Evolutionary conservation across 2,888 invertebrate genomes (phyloP).

Genomic region (Cheilosia vulpina): DNA sequence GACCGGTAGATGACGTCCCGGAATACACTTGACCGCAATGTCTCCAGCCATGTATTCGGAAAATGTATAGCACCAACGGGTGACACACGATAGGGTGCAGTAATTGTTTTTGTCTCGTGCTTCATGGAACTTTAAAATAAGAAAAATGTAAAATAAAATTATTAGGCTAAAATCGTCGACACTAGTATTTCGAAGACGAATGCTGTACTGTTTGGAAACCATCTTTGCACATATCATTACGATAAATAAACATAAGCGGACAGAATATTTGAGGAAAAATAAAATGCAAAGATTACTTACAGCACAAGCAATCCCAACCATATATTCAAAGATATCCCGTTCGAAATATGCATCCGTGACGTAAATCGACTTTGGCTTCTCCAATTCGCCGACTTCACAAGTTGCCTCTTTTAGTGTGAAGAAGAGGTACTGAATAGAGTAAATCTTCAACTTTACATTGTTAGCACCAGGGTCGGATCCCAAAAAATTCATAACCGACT

Average conservation of each 20-base stretch:
- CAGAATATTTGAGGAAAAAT: too few species aligned
- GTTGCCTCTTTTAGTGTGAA: slow-evolving; percentile 80
- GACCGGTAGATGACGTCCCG: slow-evolving; percentile 83
- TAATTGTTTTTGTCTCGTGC: slow-evolving; percentile 80
- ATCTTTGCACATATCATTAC: too few species aligned
- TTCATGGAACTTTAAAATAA: slow-evolving; percentile 82
- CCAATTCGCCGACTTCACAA: slow-evolving; percentile 77
- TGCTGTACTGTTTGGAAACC: too few species aligned
- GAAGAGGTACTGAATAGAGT: slow-evolving; percentile 80
- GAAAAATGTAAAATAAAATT: slow-evolving; percentile 4
- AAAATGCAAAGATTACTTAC: slow-evolving; percentile 77
- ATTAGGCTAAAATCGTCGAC: too few species aligned
- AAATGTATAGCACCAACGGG: slow-evolving; percentile 83
- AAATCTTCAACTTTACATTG: slow-evolving; percentile 77
- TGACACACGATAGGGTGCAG: slow-evolving; percentile 83
- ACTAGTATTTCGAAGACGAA: too few species aligned
- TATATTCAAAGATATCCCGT: slow-evolving; percentile 80
- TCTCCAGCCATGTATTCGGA: slow-evolving; percentile 84
- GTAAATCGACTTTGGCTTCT: slow-evolving; percentile 76
- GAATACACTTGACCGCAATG: slow-evolving; percentile 81
- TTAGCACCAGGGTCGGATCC: slow-evolving; percentile 76
- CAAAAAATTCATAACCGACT: slow-evolving; percentile 80
- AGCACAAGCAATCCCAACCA: slow-evolving; percentile 81
- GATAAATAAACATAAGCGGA: too few species aligned
- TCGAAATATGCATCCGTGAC: slow-evolving; percentile 79